Conservation (phyloP, 2,113 vertebrate species). For the Vireo altiloquus region DNA sequence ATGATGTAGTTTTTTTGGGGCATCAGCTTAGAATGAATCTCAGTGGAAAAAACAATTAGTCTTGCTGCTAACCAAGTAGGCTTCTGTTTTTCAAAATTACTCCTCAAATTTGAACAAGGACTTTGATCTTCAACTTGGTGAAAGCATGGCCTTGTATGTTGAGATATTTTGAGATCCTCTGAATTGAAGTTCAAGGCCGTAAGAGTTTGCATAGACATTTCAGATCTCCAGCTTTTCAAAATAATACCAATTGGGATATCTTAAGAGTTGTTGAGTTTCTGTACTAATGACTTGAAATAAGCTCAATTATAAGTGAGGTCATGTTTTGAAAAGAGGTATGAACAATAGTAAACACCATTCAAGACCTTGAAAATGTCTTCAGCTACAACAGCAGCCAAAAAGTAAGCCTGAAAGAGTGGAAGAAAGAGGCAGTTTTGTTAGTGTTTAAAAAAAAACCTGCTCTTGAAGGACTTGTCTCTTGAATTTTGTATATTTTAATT, state of each 20-base stretch:
- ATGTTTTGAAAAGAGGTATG: conserved; percentile 48
- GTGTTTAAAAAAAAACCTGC: not conserved
- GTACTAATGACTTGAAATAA: conserved; percentile 59
- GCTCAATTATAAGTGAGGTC: conserved; percentile 54
- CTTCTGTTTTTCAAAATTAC: conserved; percentile 30
- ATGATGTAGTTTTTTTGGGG: not conserved
- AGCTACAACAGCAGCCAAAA: conserved; percentile 17
- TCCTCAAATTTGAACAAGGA: conserved; percentile 11
- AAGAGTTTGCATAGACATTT: conserved; percentile 26
- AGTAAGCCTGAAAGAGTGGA: not conserved
- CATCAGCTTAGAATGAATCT: not conserved
- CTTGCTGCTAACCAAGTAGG: not conserved
- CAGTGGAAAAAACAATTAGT: not conserved
- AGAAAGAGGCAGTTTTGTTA: conserved; percentile 17
- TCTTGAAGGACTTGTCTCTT: not conserved
- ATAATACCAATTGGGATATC: conserved; percentile 26
- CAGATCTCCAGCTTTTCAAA: conserved; percentile 40
- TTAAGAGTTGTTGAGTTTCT: conserved; percentile 60
- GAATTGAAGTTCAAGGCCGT: conserved; percentile 21
- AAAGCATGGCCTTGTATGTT: conserved; percentile 12
- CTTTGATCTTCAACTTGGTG: conserved; percentile 42
- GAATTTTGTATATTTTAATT: conserved; percentile 25
- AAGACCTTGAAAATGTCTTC: conserved; percentile 43
- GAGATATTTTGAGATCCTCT: conserved; percentile 32
- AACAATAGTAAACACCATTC: conserved; percentile 50